phyloP scores from a whole-genome alignment of 2,113 vertebrate genomes.

The Barbus barbus region DNA sequence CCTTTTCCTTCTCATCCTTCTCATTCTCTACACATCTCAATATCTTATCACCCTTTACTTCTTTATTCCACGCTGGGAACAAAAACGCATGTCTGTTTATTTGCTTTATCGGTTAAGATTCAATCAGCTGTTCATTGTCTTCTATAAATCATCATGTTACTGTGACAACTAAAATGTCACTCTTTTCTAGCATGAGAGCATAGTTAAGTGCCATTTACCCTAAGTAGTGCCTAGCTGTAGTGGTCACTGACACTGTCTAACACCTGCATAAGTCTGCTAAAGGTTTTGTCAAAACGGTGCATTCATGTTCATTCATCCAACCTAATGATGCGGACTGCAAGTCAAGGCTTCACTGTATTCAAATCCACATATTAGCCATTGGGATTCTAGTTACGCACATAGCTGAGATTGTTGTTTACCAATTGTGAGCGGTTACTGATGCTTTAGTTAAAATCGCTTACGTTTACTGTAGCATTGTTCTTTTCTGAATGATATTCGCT shows the following conservation, averaged over 20 bases:
- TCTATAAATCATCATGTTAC: background rate
- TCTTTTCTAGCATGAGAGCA: background rate
- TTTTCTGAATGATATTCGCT: constrained; percentile 5
- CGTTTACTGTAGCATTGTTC: constrained; percentile 1
- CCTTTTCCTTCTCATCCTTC: background rate
- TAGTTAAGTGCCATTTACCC: background rate
- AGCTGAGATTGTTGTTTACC: constrained; percentile 19
- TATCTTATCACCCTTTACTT: background rate
- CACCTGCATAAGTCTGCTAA: no score
- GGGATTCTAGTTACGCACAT: background rate
- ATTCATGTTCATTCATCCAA: background rate
- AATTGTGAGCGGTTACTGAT: background rate
- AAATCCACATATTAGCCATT: background rate
- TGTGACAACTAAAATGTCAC: background rate
- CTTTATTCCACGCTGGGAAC: constrained; percentile 19
- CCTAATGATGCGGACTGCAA: constrained; percentile 21
- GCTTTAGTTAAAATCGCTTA: constrained; percentile 19
- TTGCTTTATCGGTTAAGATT: background rate
- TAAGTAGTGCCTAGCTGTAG: background rate
- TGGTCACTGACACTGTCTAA: no score
- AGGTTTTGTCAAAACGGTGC: background rate
- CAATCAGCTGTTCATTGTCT: background rate
- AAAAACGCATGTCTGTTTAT: constrained; percentile 25
- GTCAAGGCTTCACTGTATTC: background rate
- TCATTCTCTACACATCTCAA: background rate